These are phyloP conservation scores for Drosophila fulvimacula DNA, from an alignment of 2,888 invertebrate species.

Conservation along the genomic window DNA sequence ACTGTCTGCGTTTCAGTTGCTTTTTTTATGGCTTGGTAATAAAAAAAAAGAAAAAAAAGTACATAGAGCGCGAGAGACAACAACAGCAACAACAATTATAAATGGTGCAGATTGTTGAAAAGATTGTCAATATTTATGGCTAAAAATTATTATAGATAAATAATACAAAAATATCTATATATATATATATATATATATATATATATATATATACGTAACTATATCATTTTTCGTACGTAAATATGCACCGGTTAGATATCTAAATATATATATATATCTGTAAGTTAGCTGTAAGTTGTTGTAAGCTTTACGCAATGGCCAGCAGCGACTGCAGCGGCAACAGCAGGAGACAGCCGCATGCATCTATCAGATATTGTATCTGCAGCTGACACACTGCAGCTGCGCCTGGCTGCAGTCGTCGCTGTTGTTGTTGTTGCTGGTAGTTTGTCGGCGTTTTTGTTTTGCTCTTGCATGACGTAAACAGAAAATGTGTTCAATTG, in stretches of 20 bases:
- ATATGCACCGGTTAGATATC: slow-evolving; percentile 7
- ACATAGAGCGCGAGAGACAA: slow-evolving; percentile 42
- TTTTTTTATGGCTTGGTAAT: slow-evolving; percentile 73
- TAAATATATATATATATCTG: background rate
- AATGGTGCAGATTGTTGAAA: slow-evolving; percentile 59
- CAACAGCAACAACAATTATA: slow-evolving; percentile 53
- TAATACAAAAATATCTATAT: slow-evolving; percentile 34
- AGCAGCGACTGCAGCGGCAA: slow-evolving; percentile 30
- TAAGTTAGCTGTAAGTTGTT: slow-evolving; percentile 40
- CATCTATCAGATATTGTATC: slow-evolving; percentile 62
- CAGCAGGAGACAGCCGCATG: slow-evolving; percentile 38
- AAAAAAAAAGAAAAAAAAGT: slow-evolving; percentile 31
- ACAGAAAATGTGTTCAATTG: slow-evolving; percentile 59
- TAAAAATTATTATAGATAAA: slow-evolving; percentile 56
- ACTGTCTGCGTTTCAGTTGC: slow-evolving; percentile 52
- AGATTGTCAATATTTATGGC: slow-evolving; percentile 75
- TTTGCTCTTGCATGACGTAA: slow-evolving; percentile 78
- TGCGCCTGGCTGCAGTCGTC: slow-evolving; percentile 32
- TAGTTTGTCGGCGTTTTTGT: slow-evolving; percentile 66
- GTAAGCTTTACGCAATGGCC: slow-evolving; percentile 55
- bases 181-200: background rate
- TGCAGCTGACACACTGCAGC: slow-evolving; percentile 72
- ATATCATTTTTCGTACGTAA: slow-evolving; percentile 26
- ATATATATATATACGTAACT: slow-evolving; percentile 15
- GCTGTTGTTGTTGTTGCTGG: slow-evolving; percentile 29